phyloP scores from a whole-genome alignment of 2,888 invertebrate genomes.

The Tipula lateralis region DNA sequence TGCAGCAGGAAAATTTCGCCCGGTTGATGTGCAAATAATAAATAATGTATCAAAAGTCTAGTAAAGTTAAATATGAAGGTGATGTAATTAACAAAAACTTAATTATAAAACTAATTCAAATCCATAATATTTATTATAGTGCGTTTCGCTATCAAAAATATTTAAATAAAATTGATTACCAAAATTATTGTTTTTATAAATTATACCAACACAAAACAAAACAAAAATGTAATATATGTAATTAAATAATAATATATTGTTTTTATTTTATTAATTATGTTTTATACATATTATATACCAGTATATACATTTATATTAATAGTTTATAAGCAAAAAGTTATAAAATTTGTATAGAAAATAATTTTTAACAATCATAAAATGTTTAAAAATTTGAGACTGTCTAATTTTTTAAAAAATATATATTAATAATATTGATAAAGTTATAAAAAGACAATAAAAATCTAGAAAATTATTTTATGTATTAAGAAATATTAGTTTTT shows the following conservation, averaged over 20 bases:
- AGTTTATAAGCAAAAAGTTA: not conserved
- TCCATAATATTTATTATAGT: not conserved
- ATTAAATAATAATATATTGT: not conserved
- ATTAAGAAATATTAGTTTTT: not conserved
- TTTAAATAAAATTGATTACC: slow-evolving; percentile 2
- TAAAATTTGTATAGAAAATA: not conserved
- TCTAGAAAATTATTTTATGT: not conserved
- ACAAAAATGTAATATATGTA: not conserved
- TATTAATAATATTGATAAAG: not conserved
- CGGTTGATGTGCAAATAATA: not conserved
- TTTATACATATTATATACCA: not conserved
- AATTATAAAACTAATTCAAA: not conserved
- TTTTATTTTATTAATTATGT: not conserved
- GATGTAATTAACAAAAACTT: not conserved
- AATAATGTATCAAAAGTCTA: not conserved
- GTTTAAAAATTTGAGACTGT: slow-evolving; percentile 9
- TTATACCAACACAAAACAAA: not conserved
- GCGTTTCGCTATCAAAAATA: not conserved
- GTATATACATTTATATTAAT: not conserved
- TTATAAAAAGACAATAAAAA: not conserved
- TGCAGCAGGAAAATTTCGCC: not conserved
- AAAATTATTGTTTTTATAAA: not conserved
- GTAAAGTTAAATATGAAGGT: no score
- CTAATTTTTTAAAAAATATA: not conserved
- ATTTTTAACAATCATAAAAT: not conserved